Evolutionary conservation across 2,797 vertebrate species (phyloP).

Genomic region (Erethizon dorsatum): DNA sequence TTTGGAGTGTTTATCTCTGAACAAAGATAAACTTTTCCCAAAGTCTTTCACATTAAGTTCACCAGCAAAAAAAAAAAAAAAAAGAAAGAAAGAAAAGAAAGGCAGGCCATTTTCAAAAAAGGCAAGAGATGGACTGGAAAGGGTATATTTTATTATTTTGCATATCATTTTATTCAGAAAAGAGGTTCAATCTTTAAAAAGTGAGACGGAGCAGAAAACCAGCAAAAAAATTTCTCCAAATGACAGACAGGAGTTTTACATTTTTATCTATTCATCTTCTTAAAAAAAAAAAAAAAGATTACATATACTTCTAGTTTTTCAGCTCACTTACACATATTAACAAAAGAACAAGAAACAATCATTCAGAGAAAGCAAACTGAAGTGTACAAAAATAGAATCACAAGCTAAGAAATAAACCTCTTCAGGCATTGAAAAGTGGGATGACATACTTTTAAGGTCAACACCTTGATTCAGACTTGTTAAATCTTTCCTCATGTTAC

Average conservation of each 20-base stretch:
- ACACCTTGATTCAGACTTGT: neutral
- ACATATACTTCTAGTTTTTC: slow-evolving; percentile 29
- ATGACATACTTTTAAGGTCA: neutral
- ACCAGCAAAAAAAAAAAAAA: neutral
- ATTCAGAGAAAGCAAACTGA: slow-evolving; percentile 44
- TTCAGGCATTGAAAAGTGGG: slow-evolving; percentile 22
- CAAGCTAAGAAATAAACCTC: slow-evolving; percentile 44
- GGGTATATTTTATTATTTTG: neutral
- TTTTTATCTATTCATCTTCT: slow-evolving; percentile 13
- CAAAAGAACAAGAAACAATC: neutral
- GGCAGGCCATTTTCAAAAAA: neutral
- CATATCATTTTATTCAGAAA: slow-evolving; percentile 47
- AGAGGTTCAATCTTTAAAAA: neutral
- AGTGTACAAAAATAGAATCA: slow-evolving; percentile 14
- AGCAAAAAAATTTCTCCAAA: slow-evolving; percentile 25
- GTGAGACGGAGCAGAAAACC: slow-evolving; percentile 6
- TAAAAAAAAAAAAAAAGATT: neutral
- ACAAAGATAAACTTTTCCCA: slow-evolving; percentile 29
- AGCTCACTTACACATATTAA: slow-evolving; percentile 30
- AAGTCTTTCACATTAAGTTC: slow-evolving; percentile 17
- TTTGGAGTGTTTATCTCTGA: neutral
- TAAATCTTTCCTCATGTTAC: neutral
- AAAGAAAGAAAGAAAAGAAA: too few relatives aligned
- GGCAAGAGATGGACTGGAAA: slow-evolving; percentile 15
- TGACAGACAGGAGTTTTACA: slow-evolving; percentile 27